Evolutionary conservation across 1,140 invertebrate genomes (phyloP).

Genomic region (Drosophila elegans): DNA sequence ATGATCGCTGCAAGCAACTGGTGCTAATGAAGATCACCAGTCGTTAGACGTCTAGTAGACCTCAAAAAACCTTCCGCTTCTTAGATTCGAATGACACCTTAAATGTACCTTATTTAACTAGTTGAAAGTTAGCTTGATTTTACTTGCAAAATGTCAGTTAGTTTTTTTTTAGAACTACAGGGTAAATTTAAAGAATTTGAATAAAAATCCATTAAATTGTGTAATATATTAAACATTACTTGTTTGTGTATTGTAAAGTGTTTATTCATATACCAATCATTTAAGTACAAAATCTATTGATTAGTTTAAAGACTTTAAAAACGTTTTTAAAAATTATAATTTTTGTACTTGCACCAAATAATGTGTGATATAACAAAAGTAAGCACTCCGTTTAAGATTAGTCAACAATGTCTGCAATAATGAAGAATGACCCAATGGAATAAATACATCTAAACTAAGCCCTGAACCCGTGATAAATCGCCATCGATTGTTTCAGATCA

Average conservation of each 20-base stretch:
- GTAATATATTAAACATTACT: background rate
- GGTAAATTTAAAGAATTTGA: too few species aligned
- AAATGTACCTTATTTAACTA: constrained; percentile 7
- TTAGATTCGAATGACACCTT: constrained; percentile 1
- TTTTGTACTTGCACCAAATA: background rate
- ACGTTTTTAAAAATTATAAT: background rate
- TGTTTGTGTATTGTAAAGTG: background rate
- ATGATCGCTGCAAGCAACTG: constrained; percentile 91
- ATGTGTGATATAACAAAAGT: background rate
- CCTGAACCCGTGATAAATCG: constrained; percentile 48
- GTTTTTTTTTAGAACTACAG: too few species aligned
- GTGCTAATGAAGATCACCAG: constrained; percentile 89
- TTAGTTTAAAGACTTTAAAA: background rate
- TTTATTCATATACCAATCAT: background rate
- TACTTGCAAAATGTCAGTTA: background rate
- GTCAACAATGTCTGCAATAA: constrained; percentile 40
- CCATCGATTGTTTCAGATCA: constrained; percentile 49
- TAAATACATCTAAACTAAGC: constrained; percentile 56
- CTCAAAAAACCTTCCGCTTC: background rate
- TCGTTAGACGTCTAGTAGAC: background rate
- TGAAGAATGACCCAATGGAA: constrained; percentile 42
- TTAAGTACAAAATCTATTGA: background rate
- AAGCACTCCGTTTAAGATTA: constrained; percentile 8
- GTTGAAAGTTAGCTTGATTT: constrained; percentile 1
- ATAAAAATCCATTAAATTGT: too few species aligned